Base-by-base conservation (phyloP, 2,797 vertebrate genomes). In the Numenius phaeopus region DNA sequence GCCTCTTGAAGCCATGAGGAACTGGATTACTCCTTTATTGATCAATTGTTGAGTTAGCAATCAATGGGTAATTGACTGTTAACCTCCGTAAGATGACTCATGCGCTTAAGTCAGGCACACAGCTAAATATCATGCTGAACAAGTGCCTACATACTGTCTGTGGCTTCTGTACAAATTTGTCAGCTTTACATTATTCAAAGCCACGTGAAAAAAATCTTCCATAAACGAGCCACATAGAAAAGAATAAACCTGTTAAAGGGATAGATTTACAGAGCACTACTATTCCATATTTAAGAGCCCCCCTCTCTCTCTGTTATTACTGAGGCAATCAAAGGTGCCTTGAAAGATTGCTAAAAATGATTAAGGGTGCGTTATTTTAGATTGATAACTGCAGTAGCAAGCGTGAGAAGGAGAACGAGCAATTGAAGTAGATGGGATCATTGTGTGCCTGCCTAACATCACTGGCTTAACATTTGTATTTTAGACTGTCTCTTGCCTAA, bases 401-500 rank as follows among this genome's bases (percentile, higher is more conserved):
- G 47, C 30, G 19, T 84, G 61, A 93, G 91, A 95, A 89, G 40
- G 66, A 73, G 81, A 88, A 77, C 11, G 87, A 76, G 46, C 34
- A 90, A 87, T 57, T 66, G 72, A 80, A 89, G 65, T 52, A 52
- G 49, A 84, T 69, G 69, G 65, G 50, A 79, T 90, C 66, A 52
- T 83, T 85, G 47, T 87, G 37, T 40, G 90, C 64, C 73, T 96
- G 59, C 71, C 83, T 97, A 95, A 97, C 42, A 98, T 84, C 85
- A 50, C 83, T 50, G 82, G 77, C 80, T 98, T 94, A 97, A 95
- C 87, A 97, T 97, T 98, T 97, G 95, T 97, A 97, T 98, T 98
- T 98, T 97, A 96, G 86, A 87, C 97, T 91, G 83, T 96, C 70
- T 94, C 75, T 91, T 97, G 89, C 92, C 96, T 97, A 97, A 98